Evolutionary conservation across 1,140 invertebrate genomes (phyloP).

Genomic region (Aricia agestis): DNA sequence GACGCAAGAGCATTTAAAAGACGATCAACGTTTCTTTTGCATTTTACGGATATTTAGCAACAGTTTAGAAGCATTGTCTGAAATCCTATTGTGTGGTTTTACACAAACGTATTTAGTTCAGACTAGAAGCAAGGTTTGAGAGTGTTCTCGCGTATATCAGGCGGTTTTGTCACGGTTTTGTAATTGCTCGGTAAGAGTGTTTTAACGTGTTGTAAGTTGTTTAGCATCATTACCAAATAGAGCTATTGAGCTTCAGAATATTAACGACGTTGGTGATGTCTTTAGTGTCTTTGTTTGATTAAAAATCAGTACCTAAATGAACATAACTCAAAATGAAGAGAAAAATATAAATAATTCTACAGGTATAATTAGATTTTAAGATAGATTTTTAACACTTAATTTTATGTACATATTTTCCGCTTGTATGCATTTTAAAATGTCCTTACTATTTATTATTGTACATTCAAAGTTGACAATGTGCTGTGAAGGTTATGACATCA

Average conservation of each 20-base stretch:
- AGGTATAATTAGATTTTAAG: neutral
- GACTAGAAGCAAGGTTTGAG: slow-evolving; percentile 18
- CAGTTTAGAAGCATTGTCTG: slow-evolving; percentile 59
- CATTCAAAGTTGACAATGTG: neutral
- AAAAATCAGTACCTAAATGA: too few species aligned
- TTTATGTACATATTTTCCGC: neutral
- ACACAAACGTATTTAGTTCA: slow-evolving; percentile 62
- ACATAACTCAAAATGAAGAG: too few species aligned
- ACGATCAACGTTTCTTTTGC: slow-evolving; percentile 63
- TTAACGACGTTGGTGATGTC: neutral
- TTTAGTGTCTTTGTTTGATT: neutral
- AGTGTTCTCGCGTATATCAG: slow-evolving; percentile 43
- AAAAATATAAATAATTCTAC: too few species aligned
- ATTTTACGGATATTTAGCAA: slow-evolving; percentile 56
- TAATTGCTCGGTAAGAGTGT: slow-evolving; percentile 32
- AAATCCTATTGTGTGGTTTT: slow-evolving; percentile 54
- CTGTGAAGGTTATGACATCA: slow-evolving; percentile 9
- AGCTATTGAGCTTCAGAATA: neutral
- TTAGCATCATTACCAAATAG: slow-evolving; percentile 16
- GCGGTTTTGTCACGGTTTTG: slow-evolving; percentile 49
- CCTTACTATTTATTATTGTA: neutral
- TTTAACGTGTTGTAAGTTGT: slow-evolving; percentile 16
- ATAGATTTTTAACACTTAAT: neutral
- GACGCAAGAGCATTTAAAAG: slow-evolving; percentile 69
- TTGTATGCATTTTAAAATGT: neutral